These are phyloP conservation scores for Nasonia longicornis DNA, from an alignment of 1,140 invertebrate species.

Conservation along the genomic window DNA sequence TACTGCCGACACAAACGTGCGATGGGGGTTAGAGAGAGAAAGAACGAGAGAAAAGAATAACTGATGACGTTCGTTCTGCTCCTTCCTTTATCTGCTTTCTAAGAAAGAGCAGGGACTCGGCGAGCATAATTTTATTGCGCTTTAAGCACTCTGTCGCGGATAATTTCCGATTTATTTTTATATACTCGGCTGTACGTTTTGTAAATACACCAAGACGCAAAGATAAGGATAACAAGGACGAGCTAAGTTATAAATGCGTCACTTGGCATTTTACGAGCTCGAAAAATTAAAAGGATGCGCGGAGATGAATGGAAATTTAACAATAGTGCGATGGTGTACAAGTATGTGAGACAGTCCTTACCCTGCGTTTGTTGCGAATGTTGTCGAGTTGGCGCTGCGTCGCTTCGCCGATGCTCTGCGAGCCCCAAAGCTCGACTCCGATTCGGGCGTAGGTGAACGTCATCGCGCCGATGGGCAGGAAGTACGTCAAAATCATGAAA, in stretches of 20 bases:
- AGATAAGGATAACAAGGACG: too few species aligned
- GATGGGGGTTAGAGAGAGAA: background rate
- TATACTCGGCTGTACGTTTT: too few species aligned
- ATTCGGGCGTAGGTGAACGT: constrained; percentile 91
- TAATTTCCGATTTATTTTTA: background rate
- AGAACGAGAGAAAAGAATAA: background rate
- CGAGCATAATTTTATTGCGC: background rate
- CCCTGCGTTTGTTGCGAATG: constrained; percentile 92
- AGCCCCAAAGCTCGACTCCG: constrained; percentile 93
- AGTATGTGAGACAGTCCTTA: constrained; percentile 67
- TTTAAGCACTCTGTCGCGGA: background rate
- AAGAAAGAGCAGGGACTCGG: background rate
- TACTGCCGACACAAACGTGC: background rate
- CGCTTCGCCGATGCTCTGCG: constrained; percentile 93
- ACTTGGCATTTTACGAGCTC: background rate
- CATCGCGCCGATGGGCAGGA: constrained; percentile 93
- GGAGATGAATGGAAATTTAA: too few species aligned
- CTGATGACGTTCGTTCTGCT: background rate
- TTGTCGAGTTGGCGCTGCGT: constrained; percentile 91
- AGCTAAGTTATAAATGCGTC: too few species aligned
- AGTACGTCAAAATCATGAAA: constrained; percentile 92
- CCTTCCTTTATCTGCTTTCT: background rate
- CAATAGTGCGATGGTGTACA: too few species aligned
- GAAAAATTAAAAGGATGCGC: constrained; percentile 8
- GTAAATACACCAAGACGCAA: too few species aligned